These are phyloP conservation scores for Merodon equestris DNA, from an alignment of 2,888 invertebrate genomes.

Conservation along the genomic window DNA sequence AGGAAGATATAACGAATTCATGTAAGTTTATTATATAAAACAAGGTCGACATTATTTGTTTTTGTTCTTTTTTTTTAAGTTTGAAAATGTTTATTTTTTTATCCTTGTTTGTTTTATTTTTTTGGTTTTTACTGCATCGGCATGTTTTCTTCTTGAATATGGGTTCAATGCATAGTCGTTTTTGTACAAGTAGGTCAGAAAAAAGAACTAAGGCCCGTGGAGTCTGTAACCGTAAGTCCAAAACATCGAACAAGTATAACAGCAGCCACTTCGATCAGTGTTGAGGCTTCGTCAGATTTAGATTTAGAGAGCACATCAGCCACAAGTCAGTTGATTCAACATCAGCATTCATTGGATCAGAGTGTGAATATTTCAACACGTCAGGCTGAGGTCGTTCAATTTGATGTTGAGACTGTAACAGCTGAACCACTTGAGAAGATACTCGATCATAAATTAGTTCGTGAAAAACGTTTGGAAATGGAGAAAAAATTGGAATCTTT, in stretches of 20 bases:
- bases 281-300: constrained; percentile 71
- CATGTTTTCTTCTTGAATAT: constrained; percentile 67
- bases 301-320: constrained; percentile 73
- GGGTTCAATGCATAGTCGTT: constrained; percentile 75
- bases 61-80: constrained; percentile 71
- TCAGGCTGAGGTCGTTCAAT: constrained; percentile 75
- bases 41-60: constrained; percentile 29
- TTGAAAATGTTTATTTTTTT: constrained; percentile 40
- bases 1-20: constrained; percentile 79
- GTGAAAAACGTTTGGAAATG: constrained; percentile 89
- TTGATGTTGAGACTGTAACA: constrained; percentile 80
- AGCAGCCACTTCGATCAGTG: constrained; percentile 73
- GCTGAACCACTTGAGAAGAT: constrained; percentile 90
- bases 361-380: constrained; percentile 75
- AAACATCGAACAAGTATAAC: constrained; percentile 79
- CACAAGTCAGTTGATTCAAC: constrained; percentile 74
- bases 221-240: constrained; percentile 79
- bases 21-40: constrained; percentile 74
- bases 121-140: constrained; percentile 68
- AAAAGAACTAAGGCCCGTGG: constrained; percentile 77
- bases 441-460: constrained; percentile 88
- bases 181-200: constrained; percentile 79
- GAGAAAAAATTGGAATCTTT: constrained; percentile 92
- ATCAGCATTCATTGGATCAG: constrained; percentile 78
- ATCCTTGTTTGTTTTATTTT: constrained; percentile 72